Evolutionary conservation across 2,797 vertebrate genomes (phyloP), one percentile per base, ranked within the genome.

Genomic region (Epinephelus malabaricus): DNA sequence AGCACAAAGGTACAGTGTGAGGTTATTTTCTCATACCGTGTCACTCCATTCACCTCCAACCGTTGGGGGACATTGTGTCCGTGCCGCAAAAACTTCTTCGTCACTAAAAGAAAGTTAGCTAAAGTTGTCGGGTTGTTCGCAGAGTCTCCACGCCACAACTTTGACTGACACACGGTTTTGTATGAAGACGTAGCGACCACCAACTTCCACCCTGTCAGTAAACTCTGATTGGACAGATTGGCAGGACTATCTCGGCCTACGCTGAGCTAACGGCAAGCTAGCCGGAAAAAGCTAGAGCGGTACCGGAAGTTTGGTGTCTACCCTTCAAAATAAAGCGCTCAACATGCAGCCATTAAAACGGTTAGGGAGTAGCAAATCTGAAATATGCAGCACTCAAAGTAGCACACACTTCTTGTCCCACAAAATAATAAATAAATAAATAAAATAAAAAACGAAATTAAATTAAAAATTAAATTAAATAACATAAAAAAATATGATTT

Each of bases 171-270:
- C 25, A n/a, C 38, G 6, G 53, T 50, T 78, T 76, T 78, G 82
- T 77, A 38, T 77, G 79, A 83, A 61, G 76, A 89, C 87, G 87
- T 85, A 68, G 68, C 78, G 4, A 15, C 56, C 6, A 54, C 54
- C 6, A 54, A 85, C 79, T 81, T 86, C 79, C 67, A 84, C 77
- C 53, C 47, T 27, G 75, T 69, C 70, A 14, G 62, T 18, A 3
- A 64, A 6, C 73, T 66, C 11, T 83, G 88, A 94, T 93, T 93
- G 92, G 93, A 71, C 66, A 21, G 46, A 55, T 1, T 5, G 12
- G 5, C 45, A 18, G 70, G 72, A 46, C 82, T 45, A 53, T 69
- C 2, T 79, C 63, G 25, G 65, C 62, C 64, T 8, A 27, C 10
- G 2, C 23, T 40, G 21, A 50, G 45, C 47, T 40, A 15, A 43